Percentiles rank a stretch among this genome's conserved stretches.
These are phyloP conservation scores for Tortrix viridana DNA, from an alignment of 2,888 invertebrate genomes.

Conservation along the genomic window DNA sequence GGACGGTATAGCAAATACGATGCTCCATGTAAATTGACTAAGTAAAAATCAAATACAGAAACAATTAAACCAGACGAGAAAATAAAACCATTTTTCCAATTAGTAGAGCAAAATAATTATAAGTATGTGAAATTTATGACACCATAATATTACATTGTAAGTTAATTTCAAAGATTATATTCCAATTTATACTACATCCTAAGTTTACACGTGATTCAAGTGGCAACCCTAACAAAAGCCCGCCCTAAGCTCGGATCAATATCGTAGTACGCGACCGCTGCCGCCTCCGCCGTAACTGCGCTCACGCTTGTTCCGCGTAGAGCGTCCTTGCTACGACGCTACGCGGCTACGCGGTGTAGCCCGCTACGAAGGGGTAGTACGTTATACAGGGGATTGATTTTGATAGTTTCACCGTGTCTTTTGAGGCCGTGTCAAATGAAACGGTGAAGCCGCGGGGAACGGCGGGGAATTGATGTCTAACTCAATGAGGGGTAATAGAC, in stretches of 20 bases:
- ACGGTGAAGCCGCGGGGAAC: neutral
- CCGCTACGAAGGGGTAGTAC: constrained; percentile 15
- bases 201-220: neutral
- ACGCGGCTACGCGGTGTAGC: constrained; percentile 22
- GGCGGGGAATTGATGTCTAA: neutral
- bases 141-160: no score
- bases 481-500: neutral
- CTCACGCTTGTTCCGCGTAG: constrained; percentile 21
- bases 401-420: constrained; percentile 18
- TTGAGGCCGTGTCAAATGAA: constrained; percentile 6
- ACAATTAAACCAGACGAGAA: no score
- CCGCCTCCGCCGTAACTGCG: constrained; percentile 53
- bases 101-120: no score
- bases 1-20: no score
- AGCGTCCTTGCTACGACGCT: constrained; percentile 15
- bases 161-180: constrained; percentile 32
- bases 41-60: no score
- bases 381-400: constrained; percentile 14
- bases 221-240: constrained; percentile 5
- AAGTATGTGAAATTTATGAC: no score
- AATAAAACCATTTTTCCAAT: no score
- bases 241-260: constrained; percentile 13
- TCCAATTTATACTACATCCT: constrained; percentile 1
- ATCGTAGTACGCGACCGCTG: constrained; percentile 37
- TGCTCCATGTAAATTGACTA: no score